Evolutionary conservation across 2,113 vertebrate species (phyloP).

Genomic region (Bubo blakistoni): DNA sequence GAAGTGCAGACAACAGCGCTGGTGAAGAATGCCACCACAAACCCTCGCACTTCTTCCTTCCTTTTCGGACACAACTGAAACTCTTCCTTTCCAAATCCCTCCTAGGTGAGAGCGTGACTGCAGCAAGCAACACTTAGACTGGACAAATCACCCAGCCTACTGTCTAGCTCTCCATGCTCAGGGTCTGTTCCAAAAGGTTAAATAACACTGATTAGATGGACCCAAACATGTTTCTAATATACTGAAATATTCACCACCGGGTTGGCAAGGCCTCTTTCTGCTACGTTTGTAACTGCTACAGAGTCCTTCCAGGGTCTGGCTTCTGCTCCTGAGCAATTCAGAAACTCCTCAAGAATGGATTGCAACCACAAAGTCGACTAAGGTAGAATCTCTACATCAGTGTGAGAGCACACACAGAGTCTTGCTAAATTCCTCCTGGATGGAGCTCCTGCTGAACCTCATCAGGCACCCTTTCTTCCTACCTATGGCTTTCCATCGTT

Average conservation of each 20-base stretch:
- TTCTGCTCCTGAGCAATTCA: constrained; percentile 4
- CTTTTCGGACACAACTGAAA: neutral
- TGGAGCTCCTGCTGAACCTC: neutral
- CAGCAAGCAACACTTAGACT: neutral
- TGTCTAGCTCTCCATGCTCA: neutral
- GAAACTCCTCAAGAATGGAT: neutral
- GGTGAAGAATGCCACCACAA: neutral
- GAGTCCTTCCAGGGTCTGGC: neutral
- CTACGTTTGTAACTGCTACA: neutral
- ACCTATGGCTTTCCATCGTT: neutral
- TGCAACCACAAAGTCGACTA: neutral
- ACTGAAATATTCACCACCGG: neutral
- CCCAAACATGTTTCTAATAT: neutral
- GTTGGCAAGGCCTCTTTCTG: neutral
- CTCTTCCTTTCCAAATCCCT: neutral
- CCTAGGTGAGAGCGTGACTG: neutral
- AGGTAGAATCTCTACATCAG: neutral
- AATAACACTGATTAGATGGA: neutral
- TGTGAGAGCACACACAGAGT: neutral
- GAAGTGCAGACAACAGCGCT: neutral
- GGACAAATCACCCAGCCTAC: neutral
- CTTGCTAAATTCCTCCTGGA: neutral
- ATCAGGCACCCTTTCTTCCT: neutral
- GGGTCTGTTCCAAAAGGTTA: neutral
- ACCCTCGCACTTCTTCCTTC: neutral